These are phyloP conservation scores for Argyra leucocephala DNA, from an alignment of 2,888 invertebrate species.

Conservation along the genomic window DNA sequence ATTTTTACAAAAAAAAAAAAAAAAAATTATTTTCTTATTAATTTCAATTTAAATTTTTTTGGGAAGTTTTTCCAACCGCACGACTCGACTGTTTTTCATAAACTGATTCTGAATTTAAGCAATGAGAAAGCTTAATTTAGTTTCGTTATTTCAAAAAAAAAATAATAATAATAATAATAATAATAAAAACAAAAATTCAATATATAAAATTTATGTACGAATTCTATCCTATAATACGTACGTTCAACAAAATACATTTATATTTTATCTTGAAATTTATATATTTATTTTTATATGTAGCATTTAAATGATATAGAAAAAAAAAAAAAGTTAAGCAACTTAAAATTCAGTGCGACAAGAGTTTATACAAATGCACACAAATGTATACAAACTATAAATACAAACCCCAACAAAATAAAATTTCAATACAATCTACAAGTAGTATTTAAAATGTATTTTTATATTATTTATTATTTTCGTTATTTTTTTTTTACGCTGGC, in stretches of 20 bases:
- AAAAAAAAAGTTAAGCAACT: no score
- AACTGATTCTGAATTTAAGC: conserved; percentile 5
- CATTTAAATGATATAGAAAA: no score
- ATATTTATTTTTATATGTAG: no score
- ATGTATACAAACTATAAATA: background rate
- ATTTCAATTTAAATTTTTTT: conserved; percentile 2
- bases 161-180: background rate
- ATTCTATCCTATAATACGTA: no score
- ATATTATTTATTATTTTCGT: no score
- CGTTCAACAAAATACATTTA: no score
- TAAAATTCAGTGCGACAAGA: no score
- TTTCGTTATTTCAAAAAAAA: conserved; percentile 1
- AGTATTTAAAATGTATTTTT: background rate
- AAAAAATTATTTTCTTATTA: background rate
- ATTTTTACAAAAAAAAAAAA: background rate
- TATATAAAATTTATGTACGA: background rate
- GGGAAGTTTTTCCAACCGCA: conserved; percentile 5
- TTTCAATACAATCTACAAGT: conserved; percentile 1
- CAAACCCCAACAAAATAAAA: no score
- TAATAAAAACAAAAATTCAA: background rate
- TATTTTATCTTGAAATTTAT: no score
- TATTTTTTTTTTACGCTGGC: no score
- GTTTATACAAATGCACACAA: no score
- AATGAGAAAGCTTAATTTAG: conserved; percentile 3
- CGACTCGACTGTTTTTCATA: background rate